Evolutionary conservation across 1,140 invertebrate species (phyloP), one percentile per base, ranked within the genome.

Genomic region (Sinonovacula constricta): DNA sequence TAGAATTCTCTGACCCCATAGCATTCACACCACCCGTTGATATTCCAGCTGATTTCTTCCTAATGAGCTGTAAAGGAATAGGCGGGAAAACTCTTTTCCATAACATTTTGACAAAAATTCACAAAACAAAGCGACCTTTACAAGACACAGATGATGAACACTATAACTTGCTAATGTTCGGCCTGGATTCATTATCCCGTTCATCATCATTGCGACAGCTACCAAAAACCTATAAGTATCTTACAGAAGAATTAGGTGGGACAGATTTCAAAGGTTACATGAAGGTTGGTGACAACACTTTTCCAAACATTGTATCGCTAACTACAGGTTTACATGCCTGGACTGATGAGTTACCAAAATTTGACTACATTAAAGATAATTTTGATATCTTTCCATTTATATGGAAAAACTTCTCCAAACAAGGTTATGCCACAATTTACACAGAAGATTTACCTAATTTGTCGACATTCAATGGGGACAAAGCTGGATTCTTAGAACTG

Each of bases 121-220:
- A 22, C 45, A 30, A 33, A 39, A 53, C 33, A 28, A n/a, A 49
- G 30, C 51, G 34, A 28, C 22, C 26, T 3, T 65, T 70, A 12
- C 22, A 33, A 30, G 34, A 31, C 30, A 10, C 51, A 14, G 18
- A 51, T 49, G 60, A 69, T 15, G 67, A 70, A 14, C 28, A 36
- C 18, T 79, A 87, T 26, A 91, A 86, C 69, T 92, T 98, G 0
- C 91, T 97, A 33, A 91, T 97, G 4, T 88, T 97, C 26, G 97
- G 96, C 0, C 92, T 98, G 15, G 96, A 97, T 87, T 94, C 95
- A 0, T 93, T 97, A 3, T 97, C 96, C 0, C 92, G 96, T 56
- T 91, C 97, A 62, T 96, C 97, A 90, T 94, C 97, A 70, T 93
- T 95, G 59, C 93, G 96, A 33, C 94, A 95, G 75, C 95, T 97